Conservation (phyloP, 2,113 vertebrate genomes). For the Neotoma lepida region DNA sequence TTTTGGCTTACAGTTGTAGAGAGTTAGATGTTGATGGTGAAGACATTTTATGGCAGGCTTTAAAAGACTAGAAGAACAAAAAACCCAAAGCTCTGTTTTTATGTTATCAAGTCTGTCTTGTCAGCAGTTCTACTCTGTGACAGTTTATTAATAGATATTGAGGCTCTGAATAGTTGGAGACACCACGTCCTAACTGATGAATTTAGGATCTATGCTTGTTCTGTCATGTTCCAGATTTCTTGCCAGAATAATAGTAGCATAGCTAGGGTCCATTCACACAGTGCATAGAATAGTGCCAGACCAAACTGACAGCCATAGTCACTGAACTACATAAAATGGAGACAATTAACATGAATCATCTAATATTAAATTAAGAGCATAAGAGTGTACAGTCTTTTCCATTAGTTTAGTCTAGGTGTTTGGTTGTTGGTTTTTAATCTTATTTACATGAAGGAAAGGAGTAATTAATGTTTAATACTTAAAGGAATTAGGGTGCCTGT, state of each 20-base stretch:
- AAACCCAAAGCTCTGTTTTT: slow-evolving; percentile 80
- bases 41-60: slow-evolving; percentile 60
- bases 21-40: background rate
- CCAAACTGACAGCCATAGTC: slow-evolving; percentile 38
- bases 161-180: slow-evolving; percentile 84
- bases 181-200: slow-evolving; percentile 80
- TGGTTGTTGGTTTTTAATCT: background rate
- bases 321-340: slow-evolving; percentile 55
- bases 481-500: background rate
- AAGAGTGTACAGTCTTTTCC: background rate
- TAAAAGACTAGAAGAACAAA: slow-evolving; percentile 71
- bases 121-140: slow-evolving; percentile 83
- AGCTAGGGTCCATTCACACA: slow-evolving; percentile 27
- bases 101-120: slow-evolving; percentile 81
- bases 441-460: slow-evolving; percentile 6
- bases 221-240: slow-evolving; percentile 67
- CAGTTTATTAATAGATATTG: slow-evolving; percentile 86
- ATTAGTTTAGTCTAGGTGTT: background rate
- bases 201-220: slow-evolving; percentile 72
- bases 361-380: slow-evolving; percentile 45
- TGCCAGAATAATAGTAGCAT: background rate
- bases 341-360: slow-evolving; percentile 46
- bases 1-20: background rate
- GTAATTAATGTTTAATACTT: slow-evolving; percentile 5
- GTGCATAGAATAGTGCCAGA: slow-evolving; percentile 36